Percentiles rank a stretch among this genome's conserved stretches.
Conservation (phyloP, 2,888 invertebrate species). For the Melieria omissa region DNA sequence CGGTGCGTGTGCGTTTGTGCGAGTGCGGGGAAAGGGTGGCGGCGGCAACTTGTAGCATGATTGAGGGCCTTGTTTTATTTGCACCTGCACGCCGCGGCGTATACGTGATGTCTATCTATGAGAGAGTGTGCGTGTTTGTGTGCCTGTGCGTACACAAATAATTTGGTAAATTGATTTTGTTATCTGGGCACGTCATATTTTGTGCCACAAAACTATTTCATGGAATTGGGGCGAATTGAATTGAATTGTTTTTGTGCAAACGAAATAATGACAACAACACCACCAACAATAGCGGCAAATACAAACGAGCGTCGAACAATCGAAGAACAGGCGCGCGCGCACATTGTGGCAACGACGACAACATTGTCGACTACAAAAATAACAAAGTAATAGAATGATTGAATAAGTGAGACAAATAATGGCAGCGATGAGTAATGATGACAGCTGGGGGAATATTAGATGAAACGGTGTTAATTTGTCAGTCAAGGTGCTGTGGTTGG, state of each 20-base stretch:
- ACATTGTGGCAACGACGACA: neutral
- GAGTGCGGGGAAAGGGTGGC: too few species aligned
- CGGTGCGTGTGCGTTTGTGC: neutral
- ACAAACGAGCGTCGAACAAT: neutral
- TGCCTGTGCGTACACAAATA: constrained; percentile 24
- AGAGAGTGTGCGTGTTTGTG: neutral
- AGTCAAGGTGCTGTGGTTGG: constrained; percentile 18
- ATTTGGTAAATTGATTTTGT: constrained; percentile 42
- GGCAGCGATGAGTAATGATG: constrained; percentile 48
- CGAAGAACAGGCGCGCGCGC: neutral
- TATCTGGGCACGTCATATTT: constrained; percentile 41
- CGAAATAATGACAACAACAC: constrained; percentile 21
- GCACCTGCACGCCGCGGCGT: neutral
- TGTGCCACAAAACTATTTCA: constrained; percentile 28
- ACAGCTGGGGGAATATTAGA: constrained; percentile 44
- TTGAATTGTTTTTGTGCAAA: constrained; percentile 38
- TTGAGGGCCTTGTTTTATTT: constrained; percentile 1
- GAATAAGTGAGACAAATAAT: constrained; percentile 45
- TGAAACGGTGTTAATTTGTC: constrained; percentile 47
- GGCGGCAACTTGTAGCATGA: neutral
- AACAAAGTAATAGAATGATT: constrained; percentile 44
- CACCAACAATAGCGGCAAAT: constrained; percentile 19
- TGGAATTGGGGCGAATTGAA: constrained; percentile 24
- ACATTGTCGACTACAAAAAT: constrained; percentile 22
- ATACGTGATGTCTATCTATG: neutral